These are phyloP conservation scores for Drosophila simulans DNA, from an alignment of 1,140 invertebrate genomes.

Conservation along the genomic window DNA sequence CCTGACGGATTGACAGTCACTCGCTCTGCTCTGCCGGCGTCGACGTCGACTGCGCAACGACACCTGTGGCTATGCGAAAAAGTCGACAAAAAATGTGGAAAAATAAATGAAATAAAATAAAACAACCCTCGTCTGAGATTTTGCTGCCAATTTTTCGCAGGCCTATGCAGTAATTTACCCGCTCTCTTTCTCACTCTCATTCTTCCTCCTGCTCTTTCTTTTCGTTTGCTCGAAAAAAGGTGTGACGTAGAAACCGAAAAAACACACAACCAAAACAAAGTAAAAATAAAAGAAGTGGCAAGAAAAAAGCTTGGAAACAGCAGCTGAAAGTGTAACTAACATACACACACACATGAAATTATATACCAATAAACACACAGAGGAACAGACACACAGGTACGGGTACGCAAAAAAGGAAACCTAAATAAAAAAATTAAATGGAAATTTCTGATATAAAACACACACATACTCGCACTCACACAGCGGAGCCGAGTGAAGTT, in stretches of 20 bases:
- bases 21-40: slow-evolving; percentile 1
- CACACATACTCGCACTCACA: slow-evolving; percentile 30
- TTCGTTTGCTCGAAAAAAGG: slow-evolving; percentile 18
- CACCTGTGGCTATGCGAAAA: slow-evolving; percentile 69
- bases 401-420: slow-evolving; percentile 68
- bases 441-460: slow-evolving; percentile 82
- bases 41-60: slow-evolving; percentile 39
- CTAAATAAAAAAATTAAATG: slow-evolving; percentile 82
- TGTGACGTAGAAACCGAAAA: slow-evolving; percentile 60
- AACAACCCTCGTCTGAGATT: slow-evolving; percentile 59
- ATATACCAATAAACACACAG: slow-evolving; percentile 34
- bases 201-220: background rate
- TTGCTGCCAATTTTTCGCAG: slow-evolving; percentile 62
- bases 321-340: slow-evolving; percentile 76
- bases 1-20: slow-evolving; percentile 63
- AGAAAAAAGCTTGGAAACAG: slow-evolving; percentile 35
- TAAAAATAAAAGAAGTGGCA: slow-evolving; percentile 4
- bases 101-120: slow-evolving; percentile 34
- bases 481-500: slow-evolving; percentile 49
- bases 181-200: background rate
- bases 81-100: slow-evolving; percentile 17
- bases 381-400: slow-evolving; percentile 19
- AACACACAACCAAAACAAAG: slow-evolving; percentile 18
- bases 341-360: slow-evolving; percentile 53
- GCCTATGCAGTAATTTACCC: slow-evolving; percentile 44